phyloP scores from a whole-genome alignment of 2,797 vertebrate genomes.

The Anas flavirostris region DNA sequence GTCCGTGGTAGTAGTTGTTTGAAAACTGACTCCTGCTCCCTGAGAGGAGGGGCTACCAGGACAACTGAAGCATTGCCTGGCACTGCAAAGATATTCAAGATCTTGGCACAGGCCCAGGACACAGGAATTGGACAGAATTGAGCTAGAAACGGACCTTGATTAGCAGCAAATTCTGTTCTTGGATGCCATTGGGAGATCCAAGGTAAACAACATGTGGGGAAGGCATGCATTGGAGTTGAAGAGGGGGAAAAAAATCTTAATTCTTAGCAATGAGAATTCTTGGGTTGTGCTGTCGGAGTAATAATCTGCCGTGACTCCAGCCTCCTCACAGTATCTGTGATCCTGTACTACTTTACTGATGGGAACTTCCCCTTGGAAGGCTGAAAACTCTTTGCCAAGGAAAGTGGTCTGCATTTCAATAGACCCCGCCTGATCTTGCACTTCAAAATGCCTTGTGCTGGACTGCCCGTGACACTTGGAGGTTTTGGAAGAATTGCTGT shows the following conservation, averaged over 20 bases:
- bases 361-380: slow-evolving; percentile 48
- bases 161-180: slow-evolving; percentile 31
- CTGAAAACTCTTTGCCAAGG: slow-evolving; percentile 65
- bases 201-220: slow-evolving; percentile 16
- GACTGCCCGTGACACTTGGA: slow-evolving; percentile 56
- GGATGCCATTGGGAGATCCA: slow-evolving; percentile 20
- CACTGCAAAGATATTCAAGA: slow-evolving; percentile 10
- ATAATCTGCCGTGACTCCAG: background rate
- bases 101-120: slow-evolving; percentile 22
- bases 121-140: slow-evolving; percentile 7
- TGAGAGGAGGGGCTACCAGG: slow-evolving; percentile 20
- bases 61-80: slow-evolving; percentile 30
- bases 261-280: slow-evolving; percentile 29
- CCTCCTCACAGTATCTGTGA: slow-evolving; percentile 59
- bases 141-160: slow-evolving; percentile 27
- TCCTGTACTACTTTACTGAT: slow-evolving; percentile 26
- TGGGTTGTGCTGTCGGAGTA: slow-evolving; percentile 4
- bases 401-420: slow-evolving; percentile 61
- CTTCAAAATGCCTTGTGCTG: slow-evolving; percentile 67
- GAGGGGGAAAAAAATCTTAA: background rate
- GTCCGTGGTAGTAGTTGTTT: slow-evolving; percentile 17
- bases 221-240: background rate
- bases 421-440: slow-evolving; percentile 51
- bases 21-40: slow-evolving; percentile 16
- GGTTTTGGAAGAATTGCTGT: slow-evolving; percentile 40